Evolutionary conservation across 2,113 vertebrate species (phyloP).

Genomic region (Bujurquina vittata): DNA sequence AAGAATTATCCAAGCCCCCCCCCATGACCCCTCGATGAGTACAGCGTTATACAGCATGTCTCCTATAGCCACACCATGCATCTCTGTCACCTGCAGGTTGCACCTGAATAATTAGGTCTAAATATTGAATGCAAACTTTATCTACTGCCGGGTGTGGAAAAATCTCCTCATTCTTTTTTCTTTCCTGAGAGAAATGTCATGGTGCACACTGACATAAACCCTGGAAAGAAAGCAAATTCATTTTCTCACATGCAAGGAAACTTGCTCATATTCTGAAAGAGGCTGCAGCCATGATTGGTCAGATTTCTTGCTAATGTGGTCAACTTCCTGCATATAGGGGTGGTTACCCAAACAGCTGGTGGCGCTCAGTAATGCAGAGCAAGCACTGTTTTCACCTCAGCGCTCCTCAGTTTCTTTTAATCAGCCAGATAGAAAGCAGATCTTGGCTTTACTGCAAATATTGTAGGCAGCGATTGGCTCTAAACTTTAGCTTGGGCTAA

Average conservation of each 20-base stretch:
- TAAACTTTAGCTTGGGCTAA: too few species aligned
- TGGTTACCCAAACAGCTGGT: background rate
- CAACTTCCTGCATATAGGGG: background rate
- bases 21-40: background rate
- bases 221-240: too few species aligned
- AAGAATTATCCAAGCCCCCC: background rate
- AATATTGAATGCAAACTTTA: background rate
- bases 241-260: too few species aligned
- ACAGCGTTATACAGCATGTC: background rate
- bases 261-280: background rate
- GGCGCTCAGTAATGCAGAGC: background rate
- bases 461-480: too few species aligned
- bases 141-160: background rate
- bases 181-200: background rate
- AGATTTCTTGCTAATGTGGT: too few species aligned
- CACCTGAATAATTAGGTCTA: background rate
- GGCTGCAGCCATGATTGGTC: background rate
- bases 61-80: too few species aligned
- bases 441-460: too few species aligned
- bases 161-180: background rate
- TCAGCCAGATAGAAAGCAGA: too few species aligned
- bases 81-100: too few species aligned
- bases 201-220: background rate
- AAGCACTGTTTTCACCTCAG: background rate
- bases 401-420: background rate